Percentiles rank a stretch among this genome's conserved stretches.
Conservation (phyloP, 2,888 invertebrate species). For the Timandra comae region DNA sequence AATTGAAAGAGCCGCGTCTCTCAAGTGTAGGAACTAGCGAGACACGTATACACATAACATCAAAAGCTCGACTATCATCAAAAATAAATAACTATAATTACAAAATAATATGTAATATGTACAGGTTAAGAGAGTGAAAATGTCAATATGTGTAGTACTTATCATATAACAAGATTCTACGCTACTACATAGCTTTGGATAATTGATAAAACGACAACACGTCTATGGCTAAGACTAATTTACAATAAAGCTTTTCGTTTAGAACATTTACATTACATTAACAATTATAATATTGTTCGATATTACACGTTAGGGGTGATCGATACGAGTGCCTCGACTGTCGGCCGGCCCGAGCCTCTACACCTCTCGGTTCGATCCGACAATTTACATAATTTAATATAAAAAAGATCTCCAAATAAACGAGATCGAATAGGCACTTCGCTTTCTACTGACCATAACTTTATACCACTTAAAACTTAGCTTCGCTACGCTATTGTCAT, state of each 20-base stretch:
- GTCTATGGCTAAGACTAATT: conserved; percentile 65
- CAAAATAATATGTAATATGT: conserved; percentile 51
- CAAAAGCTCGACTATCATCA: conserved; percentile 55
- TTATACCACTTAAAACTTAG: conserved; percentile 13
- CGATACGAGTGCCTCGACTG: not conserved
- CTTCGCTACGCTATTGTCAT: conserved; percentile 21
- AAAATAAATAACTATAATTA: conserved; percentile 68
- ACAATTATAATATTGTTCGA: conserved; percentile 51
- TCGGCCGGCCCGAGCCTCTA: conserved; percentile 2
- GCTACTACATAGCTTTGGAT: conserved; percentile 68
- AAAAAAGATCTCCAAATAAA: conserved; percentile 21
- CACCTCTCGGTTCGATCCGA: conserved; percentile 3
- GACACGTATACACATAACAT: conserved; percentile 32
- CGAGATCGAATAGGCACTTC: conserved; percentile 22
- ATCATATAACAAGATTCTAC: conserved; percentile 54
- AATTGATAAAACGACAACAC: conserved; percentile 53
- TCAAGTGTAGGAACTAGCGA: no score
- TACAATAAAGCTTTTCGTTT: conserved; percentile 71
- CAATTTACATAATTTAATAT: conserved; percentile 17
- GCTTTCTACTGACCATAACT: conserved; percentile 19
- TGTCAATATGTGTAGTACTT: conserved; percentile 18
- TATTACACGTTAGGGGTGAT: conserved; percentile 42
- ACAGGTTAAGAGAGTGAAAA: conserved; percentile 49
- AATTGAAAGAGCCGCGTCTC: no score
- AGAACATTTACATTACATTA: conserved; percentile 69